Evolutionary conservation across 2,888 invertebrate species (phyloP).

Genomic region (Drosophila phalerata): DNA sequence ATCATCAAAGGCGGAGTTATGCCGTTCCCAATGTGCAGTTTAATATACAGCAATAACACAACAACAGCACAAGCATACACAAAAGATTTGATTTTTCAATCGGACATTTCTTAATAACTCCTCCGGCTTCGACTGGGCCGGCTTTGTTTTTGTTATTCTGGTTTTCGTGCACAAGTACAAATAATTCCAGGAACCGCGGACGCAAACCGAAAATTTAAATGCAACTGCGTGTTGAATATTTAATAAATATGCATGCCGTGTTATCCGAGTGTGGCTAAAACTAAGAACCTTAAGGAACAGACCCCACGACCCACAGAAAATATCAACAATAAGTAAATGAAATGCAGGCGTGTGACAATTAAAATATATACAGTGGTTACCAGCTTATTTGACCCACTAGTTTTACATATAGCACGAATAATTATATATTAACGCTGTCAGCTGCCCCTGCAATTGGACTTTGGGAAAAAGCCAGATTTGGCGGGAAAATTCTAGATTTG

Average conservation of each 20-base stretch:
- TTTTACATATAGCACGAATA: too few species aligned
- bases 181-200: conserved; percentile 60
- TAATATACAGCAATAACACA: conserved; percentile 35
- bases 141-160: too few species aligned
- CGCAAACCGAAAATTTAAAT: conserved; percentile 58
- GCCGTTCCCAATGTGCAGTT: conserved; percentile 48
- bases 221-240: conserved; percentile 69
- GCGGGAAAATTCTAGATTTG: too few species aligned
- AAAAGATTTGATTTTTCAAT: conserved; percentile 36
- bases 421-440: too few species aligned
- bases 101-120: conserved; percentile 16
- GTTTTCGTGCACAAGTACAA: conserved; percentile 40
- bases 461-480: too few species aligned
- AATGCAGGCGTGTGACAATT: conserved; percentile 22
- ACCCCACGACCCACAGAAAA: conserved; percentile 28
- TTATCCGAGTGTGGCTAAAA: not conserved
- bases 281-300: not conserved
- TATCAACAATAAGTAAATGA: conserved; percentile 52
- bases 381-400: too few species aligned
- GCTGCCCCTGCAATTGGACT: too few species aligned
- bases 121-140: too few species aligned
- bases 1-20: conserved; percentile 16
- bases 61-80: conserved; percentile 15
- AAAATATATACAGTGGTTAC: not conserved
- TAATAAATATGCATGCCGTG: conserved; percentile 47